Evolutionary conservation across 2,113 vertebrate species (phyloP), one percentile per base, ranked within the genome.

Genomic region (Coptodon rendalli): DNA sequence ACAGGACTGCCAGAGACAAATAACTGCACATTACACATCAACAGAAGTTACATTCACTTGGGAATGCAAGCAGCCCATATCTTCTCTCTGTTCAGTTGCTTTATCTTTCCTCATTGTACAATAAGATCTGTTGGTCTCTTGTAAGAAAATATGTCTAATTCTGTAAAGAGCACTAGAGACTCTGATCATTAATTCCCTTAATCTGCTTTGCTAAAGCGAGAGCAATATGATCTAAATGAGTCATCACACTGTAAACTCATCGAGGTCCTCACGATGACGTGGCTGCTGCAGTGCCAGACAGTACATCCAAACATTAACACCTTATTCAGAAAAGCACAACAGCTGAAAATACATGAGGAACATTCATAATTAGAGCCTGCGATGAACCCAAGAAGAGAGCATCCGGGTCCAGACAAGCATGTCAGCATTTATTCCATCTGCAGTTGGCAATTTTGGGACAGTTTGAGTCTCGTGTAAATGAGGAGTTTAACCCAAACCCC

Each of bases 131-230:
- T 27, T 54, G 68, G 84, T 84, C 76, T 59, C 43, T 36, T 61
- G 78, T 94, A 94, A 92, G 95, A 95, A 95, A 95, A 95, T 93
- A 96, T 16, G 90, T 91, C 59, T 86, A 76, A 66, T 85, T 88
- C 78, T 86, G 73, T 80, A 86, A 86, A 79, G 83, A 86, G 66
- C 27, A 34, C 29, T 78, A 34, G 27, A 52, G 27, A 52, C 50
- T 87, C 79, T 6, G 3, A 50, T 57, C 73, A 12, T n/a, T 71
- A 29, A 52, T 22, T 53, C n/a, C 66, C 38, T 38, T 50, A 16
- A 66, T 59, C 76, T 24, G 66, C 38, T 79, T 40, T 83, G 27
- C 53, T 43, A 68, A 2, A 43, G 59, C 16, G 10, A 50, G 45
- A 31, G 73, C 45, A 78, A 78, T 78, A 50, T 78, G 73, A 78